phyloP scores from a whole-genome alignment of 2,888 invertebrate species.

The Calliphora vomitoria region DNA sequence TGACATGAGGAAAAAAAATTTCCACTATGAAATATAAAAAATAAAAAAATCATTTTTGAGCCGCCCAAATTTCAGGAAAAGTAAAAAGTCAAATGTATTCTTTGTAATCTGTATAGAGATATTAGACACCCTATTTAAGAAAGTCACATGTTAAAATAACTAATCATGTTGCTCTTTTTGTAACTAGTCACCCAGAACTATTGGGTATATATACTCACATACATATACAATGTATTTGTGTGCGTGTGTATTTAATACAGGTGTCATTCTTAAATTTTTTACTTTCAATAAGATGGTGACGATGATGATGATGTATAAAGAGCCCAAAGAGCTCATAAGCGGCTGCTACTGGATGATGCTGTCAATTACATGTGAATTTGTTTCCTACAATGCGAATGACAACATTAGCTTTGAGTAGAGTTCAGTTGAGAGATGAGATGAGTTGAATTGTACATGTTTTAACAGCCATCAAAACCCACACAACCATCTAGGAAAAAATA shows the following conservation, averaged over 20 bases:
- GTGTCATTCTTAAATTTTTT: background rate
- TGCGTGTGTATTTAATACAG: background rate
- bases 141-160: no score
- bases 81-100: no score
- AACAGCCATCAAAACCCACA: slow-evolving; percentile 4
- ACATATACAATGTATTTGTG: background rate
- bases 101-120: no score
- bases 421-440: slow-evolving; percentile 11
- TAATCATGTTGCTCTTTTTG: no score
- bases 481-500: background rate
- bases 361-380: slow-evolving; percentile 67
- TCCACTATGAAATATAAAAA: no score
- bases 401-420: slow-evolving; percentile 51
- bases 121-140: no score
- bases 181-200: no score
- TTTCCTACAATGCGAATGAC: slow-evolving; percentile 55
- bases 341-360: slow-evolving; percentile 54
- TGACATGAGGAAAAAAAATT: no score
- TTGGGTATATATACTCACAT: background rate
- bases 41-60: no score
- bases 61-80: no score
- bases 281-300: background rate
- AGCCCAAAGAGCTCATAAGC: slow-evolving; percentile 59
- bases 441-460: slow-evolving; percentile 29
- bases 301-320: slow-evolving; percentile 34